These are phyloP conservation scores for Nymphalis polychloros DNA, from an alignment of 2,888 invertebrate species.

Conservation along the genomic window DNA sequence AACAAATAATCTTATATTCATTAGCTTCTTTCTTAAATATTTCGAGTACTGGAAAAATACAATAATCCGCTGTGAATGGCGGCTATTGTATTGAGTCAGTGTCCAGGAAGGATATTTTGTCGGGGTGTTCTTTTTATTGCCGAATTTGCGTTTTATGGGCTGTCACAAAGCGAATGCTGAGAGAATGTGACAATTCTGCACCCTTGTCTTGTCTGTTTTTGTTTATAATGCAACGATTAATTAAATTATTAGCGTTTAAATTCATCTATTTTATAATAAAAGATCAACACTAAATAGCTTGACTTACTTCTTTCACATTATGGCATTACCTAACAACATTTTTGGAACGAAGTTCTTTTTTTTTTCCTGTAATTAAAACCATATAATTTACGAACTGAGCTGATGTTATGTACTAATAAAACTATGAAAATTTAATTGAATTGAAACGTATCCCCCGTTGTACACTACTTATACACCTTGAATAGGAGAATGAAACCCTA, in stretches of 20 bases:
- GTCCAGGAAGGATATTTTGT: constrained; percentile 80
- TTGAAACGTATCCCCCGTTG: constrained; percentile 14
- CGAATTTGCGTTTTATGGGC: constrained; percentile 80
- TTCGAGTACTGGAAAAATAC: constrained; percentile 78
- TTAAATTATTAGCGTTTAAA: constrained; percentile 34
- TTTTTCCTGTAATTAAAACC: constrained; percentile 18
- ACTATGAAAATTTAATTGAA: too few species aligned
- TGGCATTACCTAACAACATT: too few species aligned
- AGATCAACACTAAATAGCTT: neutral
- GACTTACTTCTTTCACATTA: neutral
- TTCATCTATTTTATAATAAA: neutral
- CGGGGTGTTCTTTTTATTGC: constrained; percentile 78
- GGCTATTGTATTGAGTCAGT: constrained; percentile 78
- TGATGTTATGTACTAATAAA: too few species aligned
- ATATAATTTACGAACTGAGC: constrained; percentile 12
- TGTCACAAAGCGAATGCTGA: constrained; percentile 68
- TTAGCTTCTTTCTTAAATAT: constrained; percentile 78
- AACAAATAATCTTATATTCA: constrained; percentile 55
- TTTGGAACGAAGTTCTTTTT: too few species aligned
- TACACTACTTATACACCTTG: constrained; percentile 4
- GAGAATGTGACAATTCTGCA: constrained; percentile 70
- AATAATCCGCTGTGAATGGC: constrained; percentile 77
- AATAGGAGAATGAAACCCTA: constrained; percentile 45
- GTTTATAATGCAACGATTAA: constrained; percentile 49
- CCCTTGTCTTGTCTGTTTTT: constrained; percentile 56